Base-by-base conservation (phyloP, 2,888 invertebrate species). In the Chaetogeoica ovagalla region DNA sequence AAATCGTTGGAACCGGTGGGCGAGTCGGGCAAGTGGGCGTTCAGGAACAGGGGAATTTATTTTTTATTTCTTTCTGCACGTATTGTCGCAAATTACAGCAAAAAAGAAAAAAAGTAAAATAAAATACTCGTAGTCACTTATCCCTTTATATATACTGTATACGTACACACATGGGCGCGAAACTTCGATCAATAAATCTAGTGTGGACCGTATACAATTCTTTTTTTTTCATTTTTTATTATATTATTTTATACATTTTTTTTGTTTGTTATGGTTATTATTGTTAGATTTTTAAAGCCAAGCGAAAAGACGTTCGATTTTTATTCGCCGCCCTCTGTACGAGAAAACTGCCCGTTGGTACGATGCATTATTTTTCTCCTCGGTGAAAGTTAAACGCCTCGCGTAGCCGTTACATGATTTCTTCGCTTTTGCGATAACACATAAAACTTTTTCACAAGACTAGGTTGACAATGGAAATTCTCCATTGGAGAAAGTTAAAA, bases 401-500 rank as follows among this genome's bases (percentile, higher is more conserved):
- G 30, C 63, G 55, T 73, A 55, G 74, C 30, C 39, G 74, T 74
- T 69, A 76, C 68, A 76, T 43, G 59, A 77, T 77, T 68, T 77
- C 77, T 19, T 69, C 15, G 48, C 52, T 69, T 69, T 77, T 69
- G 2, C 30, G 69, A 69, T 69, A 69, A 62, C 52, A 55, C 8
- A 77, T 60, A 69, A 77, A 77, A 77, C 68, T 77, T 77, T 77
- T 69, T 68, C 77, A 69, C 21, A 66, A 48, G 75, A 68, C 75
- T 76, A 57, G 66, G 59, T 68, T 76, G 75, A 76, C 75, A 76
- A 76, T 76, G 43, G 66, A 59, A 68, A 68, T 68, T 68, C 48
- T 48, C 43, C 30, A n/a, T 19, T 59, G 68, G 43, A 76, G 68
- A 68, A 76, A 76, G 59, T 76, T 68, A 76, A 76, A 76, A 76